Evolutionary conservation across 2,113 vertebrate species (phyloP), one percentile per base, ranked within the genome.

Genomic region (Sus scrofa): DNA sequence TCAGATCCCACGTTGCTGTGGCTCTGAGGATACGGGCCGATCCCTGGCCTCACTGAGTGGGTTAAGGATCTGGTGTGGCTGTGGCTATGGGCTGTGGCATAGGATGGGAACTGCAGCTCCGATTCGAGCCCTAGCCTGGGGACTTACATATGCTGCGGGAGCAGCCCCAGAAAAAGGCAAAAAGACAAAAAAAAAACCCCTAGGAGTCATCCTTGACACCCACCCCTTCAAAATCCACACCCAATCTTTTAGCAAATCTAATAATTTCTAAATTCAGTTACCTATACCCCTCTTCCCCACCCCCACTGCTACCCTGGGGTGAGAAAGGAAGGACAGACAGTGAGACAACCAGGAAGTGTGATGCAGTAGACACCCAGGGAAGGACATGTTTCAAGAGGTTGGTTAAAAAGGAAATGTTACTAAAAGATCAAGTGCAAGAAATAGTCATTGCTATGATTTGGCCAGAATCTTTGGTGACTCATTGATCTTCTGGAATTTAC

Each of bases 391-490:
- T 92, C 54, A 88, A 67, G 50, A 52, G 27, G 70, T 6, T 89
- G 79, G 34, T 62, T 79, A 71, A 65, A 93, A 85, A 89, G 71
- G 54, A 96, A 96, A 81, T 62, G n/a, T 56, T 63, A 65, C 44
- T 75, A 5, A 67, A 89, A 83, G 14, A 26, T 81, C 74, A 75
- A 50, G 26, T 75, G 16, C 7, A 93, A 91, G 81, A 34, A 70
- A 58, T 11, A 22, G 56, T 19, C 52, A 71, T 39, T 30, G 65
- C 56, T 60, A 16, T 24, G 37, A 68, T 70, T 52, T 93, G 62
- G 65, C 87, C 83, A 87, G n/a, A 39, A 39, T 71, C 86, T 86
- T 58, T 37, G 13, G 71, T 89, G 94, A 94, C 30, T 94, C 87
- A 84, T 22, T 60, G 13, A 67, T 79, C 39, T 82, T 87, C 34